Base-by-base conservation (phyloP, 2,113 vertebrate genomes). In the Psittacus erithacus region DNA sequence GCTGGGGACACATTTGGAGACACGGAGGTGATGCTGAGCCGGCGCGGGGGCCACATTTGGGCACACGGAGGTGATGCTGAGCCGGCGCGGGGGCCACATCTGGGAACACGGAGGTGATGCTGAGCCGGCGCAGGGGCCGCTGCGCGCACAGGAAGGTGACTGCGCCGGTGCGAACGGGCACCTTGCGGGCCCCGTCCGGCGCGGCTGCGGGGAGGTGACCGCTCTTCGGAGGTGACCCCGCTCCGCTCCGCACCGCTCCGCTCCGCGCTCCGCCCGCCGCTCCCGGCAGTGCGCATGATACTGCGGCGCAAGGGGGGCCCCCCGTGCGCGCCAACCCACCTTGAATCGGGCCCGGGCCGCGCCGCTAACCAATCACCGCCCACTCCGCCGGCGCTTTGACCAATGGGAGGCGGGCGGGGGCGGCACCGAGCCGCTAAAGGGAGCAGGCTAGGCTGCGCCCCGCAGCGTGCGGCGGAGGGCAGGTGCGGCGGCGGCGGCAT, bases 231-330 rank as follows among this genome's bases (percentile, higher is more conserved):
- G 94, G 94, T 92, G 88, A 89, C 88, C 81, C 88, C 73, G 44
- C 19, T 46, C 46, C 19, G 49, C 50, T 28, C 50, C 55, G 55
- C 19, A 33, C 55, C 55, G 55, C 55, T 19, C 53, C 31, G 31
- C 53, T 8, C 53, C 31, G 25, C 49, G 8, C 53, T 57, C 60
- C 70, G 76, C 84, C 81, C 88, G 90, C 77, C 85, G 93, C 91
- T 95, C 91, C 78, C 92, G 97, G 98, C 98, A 99, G 97, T 99
- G 99, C 99, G 99, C 99, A 99, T 99, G 99, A 99, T 99, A 99
- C 99, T 99, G 99, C 99, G 99, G 99, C 98, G 98, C 98, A 13
- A 57, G 55, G 6, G 97, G 98, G 97, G 98, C 98, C 97, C 97
- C 97, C 97, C 97, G 98, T 98, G 98, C 99, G 98, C 98, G 98